phyloP scores from a whole-genome alignment of 2,797 vertebrate genomes.

The Myotis pilosus region DNA sequence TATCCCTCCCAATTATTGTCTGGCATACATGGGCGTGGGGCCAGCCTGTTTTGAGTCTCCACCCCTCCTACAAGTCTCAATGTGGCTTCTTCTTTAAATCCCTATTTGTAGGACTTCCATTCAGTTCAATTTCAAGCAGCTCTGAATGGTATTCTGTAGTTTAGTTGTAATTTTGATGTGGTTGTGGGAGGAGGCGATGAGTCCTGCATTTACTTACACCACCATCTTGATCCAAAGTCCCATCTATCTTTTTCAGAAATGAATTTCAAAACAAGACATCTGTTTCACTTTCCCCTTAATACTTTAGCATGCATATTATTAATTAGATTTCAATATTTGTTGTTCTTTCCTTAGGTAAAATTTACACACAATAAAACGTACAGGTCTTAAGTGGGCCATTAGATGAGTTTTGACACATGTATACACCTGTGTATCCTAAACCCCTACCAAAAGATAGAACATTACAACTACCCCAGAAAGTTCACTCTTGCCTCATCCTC shows the following conservation, averaged over 20 bases:
- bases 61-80: not conserved
- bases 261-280: not conserved
- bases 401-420: not conserved
- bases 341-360: not conserved
- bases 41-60: not conserved
- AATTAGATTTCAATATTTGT: not conserved
- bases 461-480: not conserved
- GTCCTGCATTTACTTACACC: not conserved
- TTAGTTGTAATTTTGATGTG: not conserved
- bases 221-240: not conserved
- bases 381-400: not conserved
- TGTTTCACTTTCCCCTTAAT: not conserved
- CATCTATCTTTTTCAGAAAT: not conserved
- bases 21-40: not conserved
- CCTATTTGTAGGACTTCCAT: not conserved
- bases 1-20: not conserved
- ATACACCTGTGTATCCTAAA: not conserved
- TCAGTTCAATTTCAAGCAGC: not conserved
- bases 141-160: not conserved
- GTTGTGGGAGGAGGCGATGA: not conserved
- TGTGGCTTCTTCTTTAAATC: not conserved
- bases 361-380: not conserved
- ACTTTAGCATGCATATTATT: not conserved
- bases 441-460: not conserved
- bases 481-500: not conserved